Evolutionary conservation across 2,797 vertebrate genomes (phyloP).

Genomic region (Enteromius paludinosus): DNA sequence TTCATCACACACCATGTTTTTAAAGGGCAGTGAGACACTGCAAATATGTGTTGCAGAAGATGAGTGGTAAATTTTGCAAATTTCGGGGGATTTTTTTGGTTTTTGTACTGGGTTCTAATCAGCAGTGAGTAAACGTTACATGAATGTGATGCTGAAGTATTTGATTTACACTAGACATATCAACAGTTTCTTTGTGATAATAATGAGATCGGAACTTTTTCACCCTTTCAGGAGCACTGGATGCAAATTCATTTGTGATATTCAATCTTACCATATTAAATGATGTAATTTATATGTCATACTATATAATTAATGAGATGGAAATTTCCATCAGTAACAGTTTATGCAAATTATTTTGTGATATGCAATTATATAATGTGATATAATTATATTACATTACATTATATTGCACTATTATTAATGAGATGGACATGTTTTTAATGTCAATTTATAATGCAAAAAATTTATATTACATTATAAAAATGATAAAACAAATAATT

Average conservation of each 20-base stretch:
- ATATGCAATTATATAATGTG: not conserved
- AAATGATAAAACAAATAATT: too few relatives aligned
- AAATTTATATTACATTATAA: too few relatives aligned
- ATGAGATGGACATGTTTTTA: too few relatives aligned
- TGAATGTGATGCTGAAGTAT: not conserved
- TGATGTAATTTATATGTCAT: not conserved
- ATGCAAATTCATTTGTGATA: not conserved
- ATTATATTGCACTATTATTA: too few relatives aligned
- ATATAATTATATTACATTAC: not conserved
- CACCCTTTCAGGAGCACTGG: not conserved
- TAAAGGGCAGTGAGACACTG: not conserved
- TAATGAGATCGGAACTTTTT: not conserved
- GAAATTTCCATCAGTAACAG: too few relatives aligned
- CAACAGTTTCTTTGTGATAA: not conserved
- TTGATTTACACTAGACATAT: not conserved
- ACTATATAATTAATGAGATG: too few relatives aligned
- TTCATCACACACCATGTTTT: not conserved
- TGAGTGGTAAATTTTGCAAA: not conserved
- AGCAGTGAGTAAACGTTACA: not conserved
- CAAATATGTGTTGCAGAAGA: not conserved
- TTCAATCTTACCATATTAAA: not conserved
- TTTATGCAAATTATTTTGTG: too few relatives aligned
- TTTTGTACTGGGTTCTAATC: not conserved
- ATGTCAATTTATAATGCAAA: too few relatives aligned
- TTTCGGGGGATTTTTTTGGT: not conserved